Base-by-base conservation (phyloP, 2,888 invertebrate genomes). In the Deilephila porcellus region DNA sequence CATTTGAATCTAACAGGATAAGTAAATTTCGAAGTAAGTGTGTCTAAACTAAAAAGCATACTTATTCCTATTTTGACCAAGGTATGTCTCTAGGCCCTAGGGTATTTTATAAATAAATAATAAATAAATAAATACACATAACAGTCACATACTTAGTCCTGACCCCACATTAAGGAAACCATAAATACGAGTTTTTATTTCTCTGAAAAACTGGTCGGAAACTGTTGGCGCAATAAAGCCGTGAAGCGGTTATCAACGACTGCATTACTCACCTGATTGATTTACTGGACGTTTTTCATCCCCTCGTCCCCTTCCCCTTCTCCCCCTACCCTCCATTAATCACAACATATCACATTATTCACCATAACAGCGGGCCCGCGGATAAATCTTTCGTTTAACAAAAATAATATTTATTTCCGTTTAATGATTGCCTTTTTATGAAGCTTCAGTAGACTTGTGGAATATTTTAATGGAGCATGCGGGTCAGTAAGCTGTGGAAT, bases 201-300 rank as follows among this genome's bases (percentile, higher is more conserved):
- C 45, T 45, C 45, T 1, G 45, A 45, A 14, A 45, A 45, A 14
- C 45, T 45, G 45, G 32, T 62, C 62, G 62, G 32, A 63, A 34
- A n/a, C 37, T 7, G 63, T 19, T n/a, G 19, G 45, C 45, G 45
- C 34, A 63, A 63, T 63, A 63, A 63, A 63, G n/a, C 62, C 62
- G 62, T 62, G 62, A 32, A 17, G 63, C 63, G 6, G 63, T 63
- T 63, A 63, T 63, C 63, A 37, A 7, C 63, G 34, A 17, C 34
- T 63, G 63, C 63, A 34, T 63, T 63, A 32, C 63, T 56, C 56
- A 56, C 37, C 37, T 34, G 63, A 63, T 63, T 63, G 63, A 63
- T 37, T 63, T 37, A 63, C 34, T 32, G 62, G 37, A 63, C 34
- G 63, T 45, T 45, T 11, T 45, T 45, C 3, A 11, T 45, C 45